Evolutionary conservation across 1,140 invertebrate species (phyloP).

Genomic region (Aphis gossypii): DNA sequence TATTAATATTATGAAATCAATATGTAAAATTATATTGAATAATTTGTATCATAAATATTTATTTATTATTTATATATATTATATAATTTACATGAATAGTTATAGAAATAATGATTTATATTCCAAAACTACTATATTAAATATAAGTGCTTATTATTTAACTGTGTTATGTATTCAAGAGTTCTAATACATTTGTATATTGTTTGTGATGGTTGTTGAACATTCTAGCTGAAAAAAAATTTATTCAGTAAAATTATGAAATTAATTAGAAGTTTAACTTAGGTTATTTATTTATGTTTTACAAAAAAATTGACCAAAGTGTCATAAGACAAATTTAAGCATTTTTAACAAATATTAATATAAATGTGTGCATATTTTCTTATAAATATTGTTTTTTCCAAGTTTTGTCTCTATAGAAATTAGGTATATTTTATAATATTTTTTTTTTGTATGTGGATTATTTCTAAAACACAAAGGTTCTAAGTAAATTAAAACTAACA

Average conservation of each 20-base stretch:
- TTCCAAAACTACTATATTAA: neutral
- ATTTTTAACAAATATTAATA: neutral
- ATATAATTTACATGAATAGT: neutral
- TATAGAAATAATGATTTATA: neutral
- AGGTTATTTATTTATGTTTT: neutral
- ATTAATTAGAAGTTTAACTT: neutral
- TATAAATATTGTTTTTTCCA: neutral
- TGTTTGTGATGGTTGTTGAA: neutral
- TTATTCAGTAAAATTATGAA: neutral
- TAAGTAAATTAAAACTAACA: neutral
- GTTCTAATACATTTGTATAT: neutral
- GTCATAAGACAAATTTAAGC: neutral
- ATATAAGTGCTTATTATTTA: neutral
- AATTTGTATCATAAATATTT: neutral
- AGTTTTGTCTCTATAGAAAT: neutral
- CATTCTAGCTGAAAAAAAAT: neutral
- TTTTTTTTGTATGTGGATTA: neutral
- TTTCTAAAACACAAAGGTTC: neutral
- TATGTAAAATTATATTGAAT: neutral
- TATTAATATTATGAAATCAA: neutral
- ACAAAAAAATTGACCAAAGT: neutral
- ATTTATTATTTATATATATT: neutral
- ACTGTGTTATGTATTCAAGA: neutral
- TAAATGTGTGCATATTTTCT: neutral
- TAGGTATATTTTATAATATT: neutral